Base-by-base conservation (phyloP, 2,888 invertebrate species). In the Phanerotoma sp. region DNA sequence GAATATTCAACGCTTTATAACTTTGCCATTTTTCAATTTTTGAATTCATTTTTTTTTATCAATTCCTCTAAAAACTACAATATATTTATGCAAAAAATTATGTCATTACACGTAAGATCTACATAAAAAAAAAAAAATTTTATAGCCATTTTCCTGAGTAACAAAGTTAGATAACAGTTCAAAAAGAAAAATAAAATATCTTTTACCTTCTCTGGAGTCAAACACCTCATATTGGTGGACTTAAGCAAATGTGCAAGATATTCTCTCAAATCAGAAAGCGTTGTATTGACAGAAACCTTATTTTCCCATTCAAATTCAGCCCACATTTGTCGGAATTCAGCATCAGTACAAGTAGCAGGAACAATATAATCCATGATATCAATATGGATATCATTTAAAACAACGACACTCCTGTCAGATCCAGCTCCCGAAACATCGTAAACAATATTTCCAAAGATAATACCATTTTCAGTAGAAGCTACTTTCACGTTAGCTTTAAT, bases 231-330 rank as follows among this genome's bases (percentile, higher is more conserved):
- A 78, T 99, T 99, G 57, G 99, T 99, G 66, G 93, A 93, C 63
- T 89, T 88, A 53, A 98, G 81, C 48, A 99, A 81, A 73, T 97
- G 96, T 58, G 89, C 87, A 51, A 99, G 82, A 80, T 97, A 99
- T 64, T 94, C 94, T 62, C 91, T 86, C 54, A 99, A 82, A 76
- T 97, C 96, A 0, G 91, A 91, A 62, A 99, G 86, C 46, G 88
- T 88, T 1, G 99, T 99, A 77, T 94, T 94, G 2, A 98, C 96
- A 0, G 95, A 89, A 37, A 93, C 96, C 85, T 99, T 99, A 79
- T 99, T 99, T 82, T 99, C 99, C 99, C 99, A 99, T 80, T 99
- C 99, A 80, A 99, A 99, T 82, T 98, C 98, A 3, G 96, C 95
- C 99, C 99, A 99, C 99, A 99, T 99, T 79, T 93, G 90, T 5